Evolutionary conservation across 2,888 invertebrate genomes (phyloP), one percentile per base, ranked within the genome.

Genomic region (Euplexia lucipara): DNA sequence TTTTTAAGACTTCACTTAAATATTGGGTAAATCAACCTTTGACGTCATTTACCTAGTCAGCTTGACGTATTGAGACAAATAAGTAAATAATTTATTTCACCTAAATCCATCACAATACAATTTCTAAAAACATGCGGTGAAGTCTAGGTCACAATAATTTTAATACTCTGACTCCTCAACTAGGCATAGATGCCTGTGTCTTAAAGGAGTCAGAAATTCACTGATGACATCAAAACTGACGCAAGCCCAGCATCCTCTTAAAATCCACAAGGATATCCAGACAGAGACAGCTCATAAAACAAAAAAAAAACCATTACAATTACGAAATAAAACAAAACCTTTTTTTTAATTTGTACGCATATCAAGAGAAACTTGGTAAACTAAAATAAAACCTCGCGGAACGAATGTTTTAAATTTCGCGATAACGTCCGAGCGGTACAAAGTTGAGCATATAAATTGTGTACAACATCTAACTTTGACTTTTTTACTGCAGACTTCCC

Each of bases 321-420:
- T 20, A 70, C 58, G 2, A 42, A 51, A 70, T 45, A 63, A 14
- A 70, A 60, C 42, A 51, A 67, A 57, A 63, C 35, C 62, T 68
- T 63, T 69, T 67, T 78, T 78, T 78, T 71, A 71, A 81, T 79
- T 75, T 75, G 59, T 70, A 34, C 61, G 41, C 72, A 59, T 81
- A 78, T 78, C 68, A 52, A 57, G 45, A 60, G 53, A 57, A 72
- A 78, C 67, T 79, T 70, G 26, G 66, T 83, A 71, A 82, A 84
- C 84, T 83, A 85, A 84, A 87, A 83, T 78, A 72, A 73, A 78
- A 81, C 75, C 76, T 57, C 56, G 73, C 41, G 16, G 78, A 70
- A 77, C 75, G 79, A 84, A 83, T 84, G 85, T 87, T 87, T 87
- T 87, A 88, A 87, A 86, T 84, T 79, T 68, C 68, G 75, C 84